These are phyloP conservation scores for Taenioides sp. DNA, from an alignment of 2,797 vertebrate species.

Conservation along the genomic window DNA sequence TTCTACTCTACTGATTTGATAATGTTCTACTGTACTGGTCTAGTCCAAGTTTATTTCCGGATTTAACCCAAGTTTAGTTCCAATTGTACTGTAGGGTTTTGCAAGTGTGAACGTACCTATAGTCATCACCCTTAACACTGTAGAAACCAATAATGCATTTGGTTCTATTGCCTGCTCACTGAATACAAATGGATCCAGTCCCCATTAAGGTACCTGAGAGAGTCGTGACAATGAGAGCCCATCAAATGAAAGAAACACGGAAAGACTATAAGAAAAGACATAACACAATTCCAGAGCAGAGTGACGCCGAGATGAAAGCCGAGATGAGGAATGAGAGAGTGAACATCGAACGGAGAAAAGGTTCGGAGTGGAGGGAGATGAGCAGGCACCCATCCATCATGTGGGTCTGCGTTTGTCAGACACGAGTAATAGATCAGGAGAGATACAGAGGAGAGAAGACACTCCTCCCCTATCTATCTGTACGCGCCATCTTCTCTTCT, in stretches of 20 bases:
- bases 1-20: no score
- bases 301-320: conserved; percentile 46
- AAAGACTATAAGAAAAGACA: conserved; percentile 26
- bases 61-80: no score
- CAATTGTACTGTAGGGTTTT: no score
- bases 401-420: conserved; percentile 58
- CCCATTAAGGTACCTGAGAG: neutral
- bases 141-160: no score
- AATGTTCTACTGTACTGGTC: neutral
- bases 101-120: no score
- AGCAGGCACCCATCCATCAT: conserved; percentile 64
- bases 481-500: conserved; percentile 58
- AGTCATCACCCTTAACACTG: no score
- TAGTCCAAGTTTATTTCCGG: neutral
- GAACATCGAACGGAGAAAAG: conserved; percentile 35
- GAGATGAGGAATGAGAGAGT: conserved; percentile 50
- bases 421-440: conserved; percentile 65
- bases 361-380: conserved; percentile 50
- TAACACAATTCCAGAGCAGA: conserved; percentile 18
- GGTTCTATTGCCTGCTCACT: neutral
- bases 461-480: conserved; percentile 67
- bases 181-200: neutral
- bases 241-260: conserved; percentile 13
- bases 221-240: neutral
- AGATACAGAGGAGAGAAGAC: conserved; percentile 61